Evolutionary conservation across 2,888 invertebrate species (phyloP), one percentile per base, ranked within the genome.

Genomic region (Agrochola lychnidis): DNA sequence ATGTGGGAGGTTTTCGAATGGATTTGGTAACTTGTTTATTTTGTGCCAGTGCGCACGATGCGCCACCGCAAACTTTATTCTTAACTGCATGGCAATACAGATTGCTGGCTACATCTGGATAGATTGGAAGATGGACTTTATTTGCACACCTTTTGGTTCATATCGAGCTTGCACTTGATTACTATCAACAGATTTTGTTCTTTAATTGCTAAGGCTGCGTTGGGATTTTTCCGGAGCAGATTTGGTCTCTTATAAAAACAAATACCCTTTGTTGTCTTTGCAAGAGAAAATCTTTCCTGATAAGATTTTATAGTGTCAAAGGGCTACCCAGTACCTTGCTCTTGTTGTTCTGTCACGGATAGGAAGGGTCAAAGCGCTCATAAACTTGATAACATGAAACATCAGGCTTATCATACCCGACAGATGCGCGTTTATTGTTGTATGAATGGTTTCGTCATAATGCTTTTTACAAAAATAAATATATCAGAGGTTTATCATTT

Each of bases 11-110:
- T 69, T 70, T 69, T 51, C 56, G 79, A 62, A 84, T 86, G 59
- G 84, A 89, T 89, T 87, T 86, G 85, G 88, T 85, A 85, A 83
- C 85, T 82, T 90, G 90, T 89, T 90, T 89, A 84, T 89, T 86
- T 89, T 80, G 53, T 75, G 63, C 79, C 69, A 73, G 72, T 79
- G 42, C 63, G 62, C 57, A 71, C 67, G 62, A 70, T 75, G 62
- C 62, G 79, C 83, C 83, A 83, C 76, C 79, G 81, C 89, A 61
- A 71, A 77, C 78, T 85, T 73, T 79, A 76, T 84, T 70, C 56
- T 86, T 77, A 83, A 71, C 36, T 62, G 36, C 36, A 19, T 53
- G 63, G 14, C 42, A 14, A 45, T 4, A 22, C 25, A 16, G n/a
- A 68, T 36, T 68, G n/a, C 16, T 36, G 16, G 62, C 16, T 16